These are phyloP conservation scores for Andrena bucephala DNA, from an alignment of 2,888 invertebrate species.

Conservation along the genomic window DNA sequence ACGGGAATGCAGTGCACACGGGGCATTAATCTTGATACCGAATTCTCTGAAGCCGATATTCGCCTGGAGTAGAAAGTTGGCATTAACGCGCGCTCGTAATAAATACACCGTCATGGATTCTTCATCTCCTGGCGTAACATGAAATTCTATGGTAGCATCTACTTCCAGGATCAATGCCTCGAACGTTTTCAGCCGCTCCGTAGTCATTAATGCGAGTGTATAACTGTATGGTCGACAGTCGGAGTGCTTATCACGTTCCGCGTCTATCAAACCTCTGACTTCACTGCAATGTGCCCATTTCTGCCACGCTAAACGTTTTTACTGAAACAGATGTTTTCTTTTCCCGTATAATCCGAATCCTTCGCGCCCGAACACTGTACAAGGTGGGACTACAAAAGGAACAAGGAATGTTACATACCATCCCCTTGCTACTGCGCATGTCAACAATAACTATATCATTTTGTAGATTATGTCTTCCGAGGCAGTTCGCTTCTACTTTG, in stretches of 20 bases:
- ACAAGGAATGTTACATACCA: too few species aligned
- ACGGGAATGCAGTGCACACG: neutral
- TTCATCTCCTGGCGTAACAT: conserved; percentile 4
- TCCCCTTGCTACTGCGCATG: too few species aligned
- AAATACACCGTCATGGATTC: conserved; percentile 32
- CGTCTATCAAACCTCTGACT: too few species aligned
- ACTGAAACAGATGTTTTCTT: neutral
- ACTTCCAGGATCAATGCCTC: conserved; percentile 48
- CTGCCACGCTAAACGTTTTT: neutral
- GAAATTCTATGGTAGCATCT: conserved; percentile 46
- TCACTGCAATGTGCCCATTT: too few species aligned
- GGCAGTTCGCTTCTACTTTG: too few species aligned
- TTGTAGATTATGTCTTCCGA: too few species aligned
- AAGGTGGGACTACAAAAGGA: too few species aligned
- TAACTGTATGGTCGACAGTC: conserved; percentile 58
- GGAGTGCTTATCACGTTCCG: conserved; percentile 28
- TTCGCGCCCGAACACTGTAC: too few species aligned
- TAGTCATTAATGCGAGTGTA: conserved; percentile 60
- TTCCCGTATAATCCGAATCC: too few species aligned
- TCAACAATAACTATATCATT: too few species aligned
- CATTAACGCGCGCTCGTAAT: conserved; percentile 20
- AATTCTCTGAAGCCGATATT: conserved; percentile 18
- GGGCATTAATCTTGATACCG: conserved; percentile 24
- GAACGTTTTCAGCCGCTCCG: conserved; percentile 49
- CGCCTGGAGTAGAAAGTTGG: conserved; percentile 20